Evolutionary conservation across 1,140 invertebrate species (phyloP), one percentile per base, ranked within the genome.

Genomic region (Berghia stephanieae): DNA sequence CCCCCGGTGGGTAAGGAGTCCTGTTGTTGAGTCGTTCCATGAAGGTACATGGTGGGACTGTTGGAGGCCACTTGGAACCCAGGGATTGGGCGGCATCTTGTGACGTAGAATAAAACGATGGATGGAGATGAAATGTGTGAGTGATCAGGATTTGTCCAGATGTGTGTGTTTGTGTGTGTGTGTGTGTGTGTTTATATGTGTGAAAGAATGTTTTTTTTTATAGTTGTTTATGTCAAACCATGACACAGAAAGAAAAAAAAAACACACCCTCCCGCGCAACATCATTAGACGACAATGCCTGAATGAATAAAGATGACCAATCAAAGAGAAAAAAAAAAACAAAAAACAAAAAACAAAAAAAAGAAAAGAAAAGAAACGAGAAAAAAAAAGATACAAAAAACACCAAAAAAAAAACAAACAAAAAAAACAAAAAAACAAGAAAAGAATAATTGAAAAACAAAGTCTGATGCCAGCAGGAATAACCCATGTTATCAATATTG

Each of bases 1-100:
- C 57, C n/a, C n/a, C n/a, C 3, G 73, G 49, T 24, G 24, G 24
- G 73, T 75, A 75, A 75, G 42, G 24, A 75, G 73, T 43, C 67
- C 57, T n/a, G n/a, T n/a, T n/a, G n/a, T n/a, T 40, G 73, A 63
- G 57, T 75, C 73, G 36, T 63, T 75, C 73, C 73, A 75, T 44
- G 57, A 13, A 63, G 73, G 60, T 75, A 75, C 36, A 75, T 43
- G 2, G 73, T 57, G 1, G 57, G 57, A 42, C 63, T 44, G 10
- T 63, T 63, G 57, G 57, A 16, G 73, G 57, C 73, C 73, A 75
- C 73, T 75, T 75, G 24, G 73, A 63, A 36, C 73, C 73, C 57
- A 75, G 36, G 10, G 73, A 75, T 44, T 66, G 73, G 31, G 73
- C 42, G 21, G 73, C 73, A 31, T 75, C 73, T 75, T 40, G 2